Percentiles rank a stretch among this genome's conserved stretches.
phyloP scores from a whole-genome alignment of 2,888 invertebrate species.

The Macaria notata region DNA sequence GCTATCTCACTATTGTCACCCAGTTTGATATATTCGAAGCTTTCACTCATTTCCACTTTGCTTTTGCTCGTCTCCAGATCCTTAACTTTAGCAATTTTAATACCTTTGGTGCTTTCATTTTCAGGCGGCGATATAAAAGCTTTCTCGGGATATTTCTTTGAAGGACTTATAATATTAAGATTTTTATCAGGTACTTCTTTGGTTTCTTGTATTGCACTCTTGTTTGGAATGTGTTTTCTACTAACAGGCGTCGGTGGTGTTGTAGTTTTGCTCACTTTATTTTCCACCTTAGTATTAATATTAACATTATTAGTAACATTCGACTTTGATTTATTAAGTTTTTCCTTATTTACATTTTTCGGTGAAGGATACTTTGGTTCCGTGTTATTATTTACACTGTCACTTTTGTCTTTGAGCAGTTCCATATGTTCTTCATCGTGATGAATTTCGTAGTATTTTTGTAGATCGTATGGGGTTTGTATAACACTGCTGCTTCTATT shows the following conservation, averaged over 20 bases:
- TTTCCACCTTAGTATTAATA: constrained; percentile 39
- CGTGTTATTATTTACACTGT: constrained; percentile 43
- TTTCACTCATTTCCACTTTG: constrained; percentile 60
- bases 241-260: constrained; percentile 52
- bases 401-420: constrained; percentile 65
- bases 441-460: constrained; percentile 76
- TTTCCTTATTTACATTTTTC: constrained; percentile 60
- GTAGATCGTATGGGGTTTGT: constrained; percentile 77
- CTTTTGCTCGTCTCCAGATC: constrained; percentile 73
- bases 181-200: constrained; percentile 74
- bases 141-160: constrained; percentile 75
- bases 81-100: constrained; percentile 74
- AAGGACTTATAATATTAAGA: constrained; percentile 71
- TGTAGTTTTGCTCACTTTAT: constrained; percentile 48
- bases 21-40: constrained; percentile 72
- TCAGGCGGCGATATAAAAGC: constrained; percentile 68
- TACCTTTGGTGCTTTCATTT: constrained; percentile 64
- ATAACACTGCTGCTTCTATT: constrained; percentile 75
- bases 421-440: constrained; percentile 74
- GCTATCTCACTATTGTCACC: constrained; percentile 74
- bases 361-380: constrained; percentile 57
- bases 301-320: constrained; percentile 25
- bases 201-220: constrained; percentile 76
- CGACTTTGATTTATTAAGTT: constrained; percentile 40
- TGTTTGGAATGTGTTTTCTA: constrained; percentile 58